Evolutionary conservation across 2,113 vertebrate species (phyloP).

Genomic region (Nycticryphes semicollaris): DNA sequence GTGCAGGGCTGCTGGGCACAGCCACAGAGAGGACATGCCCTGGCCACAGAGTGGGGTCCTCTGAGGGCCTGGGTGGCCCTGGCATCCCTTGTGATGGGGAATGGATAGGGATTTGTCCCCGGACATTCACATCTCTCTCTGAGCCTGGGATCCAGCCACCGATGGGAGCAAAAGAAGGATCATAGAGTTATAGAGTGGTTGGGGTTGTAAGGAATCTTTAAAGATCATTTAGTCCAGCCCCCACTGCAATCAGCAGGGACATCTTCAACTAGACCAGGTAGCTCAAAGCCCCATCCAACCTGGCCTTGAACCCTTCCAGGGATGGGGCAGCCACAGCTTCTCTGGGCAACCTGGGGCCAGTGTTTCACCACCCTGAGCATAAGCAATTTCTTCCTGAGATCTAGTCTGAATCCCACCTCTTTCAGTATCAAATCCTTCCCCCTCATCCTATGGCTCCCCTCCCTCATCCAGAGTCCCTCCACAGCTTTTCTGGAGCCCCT

Average conservation of each 20-base stretch:
- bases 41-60: neutral
- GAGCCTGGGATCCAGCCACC: neutral
- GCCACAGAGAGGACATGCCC: rapidly evolving
- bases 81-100: rapidly evolving
- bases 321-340: neutral
- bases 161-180: neutral
- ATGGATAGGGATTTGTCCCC: rapidly evolving
- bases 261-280: rapidly evolving
- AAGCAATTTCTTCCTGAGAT: neutral
- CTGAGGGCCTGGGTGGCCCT: neutral
- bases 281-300: rapidly evolving
- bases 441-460: too few species aligned
- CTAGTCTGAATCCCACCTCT: neutral
- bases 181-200: neutral
- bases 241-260: neutral
- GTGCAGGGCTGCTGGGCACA: neutral
- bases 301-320: neutral
- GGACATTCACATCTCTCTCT: neutral
- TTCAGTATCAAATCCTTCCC: too few species aligned
- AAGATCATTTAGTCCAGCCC: rapidly evolving
- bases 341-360: neutral
- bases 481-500: too few species aligned
- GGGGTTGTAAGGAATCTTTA: neutral
- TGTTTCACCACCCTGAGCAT: rapidly evolving
- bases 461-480: too few species aligned